phyloP scores from a whole-genome alignment of 1,140 invertebrate genomes.

The Fopius arisanus region DNA sequence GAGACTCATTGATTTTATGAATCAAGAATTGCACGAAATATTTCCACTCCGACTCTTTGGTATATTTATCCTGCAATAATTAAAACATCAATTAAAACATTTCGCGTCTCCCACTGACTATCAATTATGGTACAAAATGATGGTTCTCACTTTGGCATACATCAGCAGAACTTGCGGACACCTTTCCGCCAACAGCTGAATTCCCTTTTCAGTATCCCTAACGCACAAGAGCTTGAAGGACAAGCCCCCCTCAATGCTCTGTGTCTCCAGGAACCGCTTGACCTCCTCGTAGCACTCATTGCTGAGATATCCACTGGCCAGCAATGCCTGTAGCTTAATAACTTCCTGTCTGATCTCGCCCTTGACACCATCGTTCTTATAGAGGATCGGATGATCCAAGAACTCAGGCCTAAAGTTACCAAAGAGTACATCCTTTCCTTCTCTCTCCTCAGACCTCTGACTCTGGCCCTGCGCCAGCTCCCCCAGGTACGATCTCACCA shows the following conservation, averaged over 20 bases:
- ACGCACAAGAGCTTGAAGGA: slow-evolving; percentile 56
- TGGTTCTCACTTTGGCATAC: slow-evolving; percentile 65
- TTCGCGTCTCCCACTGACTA: background rate
- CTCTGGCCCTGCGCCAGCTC: slow-evolving; percentile 58
- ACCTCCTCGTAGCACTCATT: slow-evolving; percentile 60
- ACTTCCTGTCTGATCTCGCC: slow-evolving; percentile 49
- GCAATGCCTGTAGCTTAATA: slow-evolving; percentile 57
- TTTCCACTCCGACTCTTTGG: slow-evolving; percentile 66
- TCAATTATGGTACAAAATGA: slow-evolving; percentile 1
- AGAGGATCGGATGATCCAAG: slow-evolving; percentile 65
- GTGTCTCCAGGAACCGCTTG: slow-evolving; percentile 55
- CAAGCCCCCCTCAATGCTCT: slow-evolving; percentile 56
- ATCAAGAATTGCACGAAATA: slow-evolving; percentile 62
- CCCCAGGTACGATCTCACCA: slow-evolving; percentile 67
- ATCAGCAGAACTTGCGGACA: slow-evolving; percentile 68
- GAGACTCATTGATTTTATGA: slow-evolving; percentile 56
- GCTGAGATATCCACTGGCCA: slow-evolving; percentile 58
- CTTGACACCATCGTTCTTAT: slow-evolving; percentile 47
- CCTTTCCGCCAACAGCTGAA: slow-evolving; percentile 60
- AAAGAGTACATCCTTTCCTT: slow-evolving; percentile 55
- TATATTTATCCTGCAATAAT: slow-evolving; percentile 62
- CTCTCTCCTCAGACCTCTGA: slow-evolving; percentile 42
- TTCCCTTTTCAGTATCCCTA: slow-evolving; percentile 46
- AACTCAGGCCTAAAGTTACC: slow-evolving; percentile 60
- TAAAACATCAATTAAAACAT: slow-evolving; percentile 30